Percentiles rank a stretch among this genome's conserved stretches.
Conservation (phyloP, 92 coral and sea anemone species). For the Bergia puertoricense region DNA sequence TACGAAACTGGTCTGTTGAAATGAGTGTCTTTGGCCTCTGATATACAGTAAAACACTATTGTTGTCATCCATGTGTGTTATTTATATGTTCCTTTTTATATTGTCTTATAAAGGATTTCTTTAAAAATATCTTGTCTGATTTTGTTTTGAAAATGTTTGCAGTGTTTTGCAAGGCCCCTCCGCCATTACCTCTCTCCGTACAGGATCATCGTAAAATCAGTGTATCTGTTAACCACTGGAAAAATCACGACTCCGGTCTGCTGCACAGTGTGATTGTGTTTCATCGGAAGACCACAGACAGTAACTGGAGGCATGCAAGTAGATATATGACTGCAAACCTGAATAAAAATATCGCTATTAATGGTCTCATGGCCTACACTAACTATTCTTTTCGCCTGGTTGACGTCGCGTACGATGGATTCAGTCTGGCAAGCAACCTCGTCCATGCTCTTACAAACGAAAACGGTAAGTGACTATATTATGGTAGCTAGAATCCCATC, state of each 20-base stretch:
- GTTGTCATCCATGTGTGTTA: too few species aligned
- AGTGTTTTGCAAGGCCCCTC: constrained; percentile 32
- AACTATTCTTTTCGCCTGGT: background rate
- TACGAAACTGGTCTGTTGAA: too few species aligned
- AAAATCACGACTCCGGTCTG: background rate
- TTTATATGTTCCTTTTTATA: too few species aligned
- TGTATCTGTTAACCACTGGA: background rate
- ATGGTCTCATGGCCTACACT: background rate
- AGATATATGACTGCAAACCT: background rate
- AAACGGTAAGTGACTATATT: background rate
- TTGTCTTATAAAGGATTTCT: too few species aligned
- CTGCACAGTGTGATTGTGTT: background rate
- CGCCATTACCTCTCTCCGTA: background rate
- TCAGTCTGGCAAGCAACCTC: constrained; percentile 23
- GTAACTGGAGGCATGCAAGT: background rate
- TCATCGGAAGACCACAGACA: background rate
- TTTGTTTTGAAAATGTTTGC: background rate
- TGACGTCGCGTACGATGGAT: background rate
- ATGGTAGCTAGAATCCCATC: too few species aligned
- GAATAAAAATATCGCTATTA: too few species aligned
- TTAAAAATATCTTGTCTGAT: too few species aligned
- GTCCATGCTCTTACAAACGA: background rate
- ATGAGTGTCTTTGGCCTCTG: too few species aligned
- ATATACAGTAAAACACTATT: too few species aligned
- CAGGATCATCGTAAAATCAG: background rate